Conservation (phyloP, 2,888 invertebrate genomes). For the Temnothorax ravouxi region DNA sequence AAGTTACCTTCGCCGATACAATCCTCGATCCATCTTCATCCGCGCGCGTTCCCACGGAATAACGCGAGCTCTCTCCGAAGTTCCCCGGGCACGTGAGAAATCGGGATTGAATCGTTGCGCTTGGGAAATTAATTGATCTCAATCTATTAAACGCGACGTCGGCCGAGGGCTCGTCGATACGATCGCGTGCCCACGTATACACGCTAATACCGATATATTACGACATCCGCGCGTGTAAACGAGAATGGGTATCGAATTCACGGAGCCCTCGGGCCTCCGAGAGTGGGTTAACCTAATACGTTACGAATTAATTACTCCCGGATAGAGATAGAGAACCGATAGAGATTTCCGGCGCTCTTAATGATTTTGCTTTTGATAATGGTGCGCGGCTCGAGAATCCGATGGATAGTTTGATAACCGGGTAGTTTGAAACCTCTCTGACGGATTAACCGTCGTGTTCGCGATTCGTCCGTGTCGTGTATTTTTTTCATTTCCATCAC, state of each 20-base stretch:
- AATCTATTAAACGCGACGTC: slow-evolving; percentile 31
- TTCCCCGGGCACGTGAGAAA: slow-evolving; percentile 33
- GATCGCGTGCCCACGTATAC: slow-evolving; percentile 25
- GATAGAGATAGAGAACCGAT: slow-evolving; percentile 16
- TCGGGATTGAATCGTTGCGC: slow-evolving; percentile 50
- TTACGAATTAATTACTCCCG: slow-evolving; percentile 64
- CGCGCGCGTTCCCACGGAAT: slow-evolving; percentile 18
- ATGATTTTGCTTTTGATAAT: slow-evolving; percentile 5
- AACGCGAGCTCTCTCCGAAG: not conserved
- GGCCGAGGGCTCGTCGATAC: slow-evolving; percentile 27
- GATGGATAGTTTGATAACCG: slow-evolving; percentile 5
- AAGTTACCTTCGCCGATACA: slow-evolving; percentile 10
- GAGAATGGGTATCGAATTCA: slow-evolving; percentile 65
- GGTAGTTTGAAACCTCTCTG: not conserved
- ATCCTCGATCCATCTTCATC: slow-evolving; percentile 39
- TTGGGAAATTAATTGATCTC: slow-evolving; percentile 41
- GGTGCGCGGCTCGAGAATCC: not conserved
- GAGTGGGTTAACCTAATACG: slow-evolving; percentile 61
- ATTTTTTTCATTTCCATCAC: slow-evolving; percentile 29
- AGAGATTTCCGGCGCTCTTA: slow-evolving; percentile 29
- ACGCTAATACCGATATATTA: slow-evolving; percentile 44
- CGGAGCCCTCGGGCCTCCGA: slow-evolving; percentile 32
- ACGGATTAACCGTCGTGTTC: not conserved
- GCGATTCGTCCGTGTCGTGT: not conserved
- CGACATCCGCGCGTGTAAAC: slow-evolving; percentile 61